phyloP scores from a whole-genome alignment of 2,797 vertebrate species.

The Limnodromus scolopaceus region DNA sequence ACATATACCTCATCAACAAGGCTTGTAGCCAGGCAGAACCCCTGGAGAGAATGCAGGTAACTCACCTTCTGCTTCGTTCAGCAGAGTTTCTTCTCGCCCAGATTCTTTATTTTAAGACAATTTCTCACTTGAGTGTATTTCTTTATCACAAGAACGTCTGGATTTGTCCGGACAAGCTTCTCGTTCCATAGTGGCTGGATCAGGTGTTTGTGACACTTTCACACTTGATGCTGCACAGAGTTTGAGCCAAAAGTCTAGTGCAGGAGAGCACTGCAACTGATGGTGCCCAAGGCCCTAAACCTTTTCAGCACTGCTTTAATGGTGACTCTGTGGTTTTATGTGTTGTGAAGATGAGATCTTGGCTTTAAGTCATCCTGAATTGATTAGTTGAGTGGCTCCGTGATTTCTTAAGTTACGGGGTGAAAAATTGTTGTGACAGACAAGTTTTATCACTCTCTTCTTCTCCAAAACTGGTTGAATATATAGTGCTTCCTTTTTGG shows the following conservation, averaged over 20 bases:
- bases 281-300: neutral
- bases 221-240: neutral
- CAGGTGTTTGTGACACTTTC: neutral
- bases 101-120: neutral
- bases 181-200: neutral
- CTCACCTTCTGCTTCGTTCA: neutral
- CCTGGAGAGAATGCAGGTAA: slow-evolving; percentile 92
- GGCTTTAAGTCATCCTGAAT: neutral
- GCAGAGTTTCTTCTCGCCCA: neutral
- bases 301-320: neutral
- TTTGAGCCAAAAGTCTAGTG: neutral
- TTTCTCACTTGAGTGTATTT: neutral
- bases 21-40: slow-evolving; percentile 87
- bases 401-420: neutral
- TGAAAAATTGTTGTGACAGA: neutral
- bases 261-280: neutral
- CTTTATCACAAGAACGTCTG: neutral
- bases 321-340: neutral
- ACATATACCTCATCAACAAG: slow-evolving; percentile 93
- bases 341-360: neutral
- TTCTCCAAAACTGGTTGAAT: neutral
- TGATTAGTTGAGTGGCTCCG: neutral
- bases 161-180: neutral
- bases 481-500: neutral
- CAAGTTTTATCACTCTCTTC: neutral